Conservation (phyloP, 2,888 invertebrate species). For the Ferrisia virgata region DNA sequence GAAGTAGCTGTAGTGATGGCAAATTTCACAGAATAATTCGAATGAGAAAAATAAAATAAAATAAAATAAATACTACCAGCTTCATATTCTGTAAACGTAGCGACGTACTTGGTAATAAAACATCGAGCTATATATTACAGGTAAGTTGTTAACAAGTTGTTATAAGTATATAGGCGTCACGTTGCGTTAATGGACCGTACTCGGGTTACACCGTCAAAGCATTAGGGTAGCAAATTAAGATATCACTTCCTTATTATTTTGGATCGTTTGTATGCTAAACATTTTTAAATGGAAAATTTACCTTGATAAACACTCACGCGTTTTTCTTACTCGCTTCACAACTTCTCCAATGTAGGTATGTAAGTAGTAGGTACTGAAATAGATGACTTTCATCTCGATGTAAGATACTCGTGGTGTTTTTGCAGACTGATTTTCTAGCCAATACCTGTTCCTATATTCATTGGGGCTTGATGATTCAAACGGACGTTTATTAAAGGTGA, state of each 20-base stretch:
- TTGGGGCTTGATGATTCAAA: too few species aligned
- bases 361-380: neutral
- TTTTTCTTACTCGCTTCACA: neutral
- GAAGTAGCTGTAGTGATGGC: neutral
- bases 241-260: conserved; percentile 19
- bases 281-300: neutral
- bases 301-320: neutral
- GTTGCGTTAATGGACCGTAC: conserved; percentile 31
- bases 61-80: neutral
- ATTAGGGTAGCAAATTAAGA: conserved; percentile 16
- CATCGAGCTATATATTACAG: conserved; percentile 9
- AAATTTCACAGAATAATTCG: neutral
- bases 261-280: neutral
- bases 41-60: neutral
- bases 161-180: conserved; percentile 20
- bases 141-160: conserved; percentile 25
- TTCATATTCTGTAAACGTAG: neutral
- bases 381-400: neutral
- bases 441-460: too few species aligned
- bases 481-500: too few species aligned
- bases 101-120: neutral
- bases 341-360: neutral
- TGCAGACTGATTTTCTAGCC: too few species aligned
- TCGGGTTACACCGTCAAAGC: neutral
- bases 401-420: too few species aligned